Evolutionary conservation across 1,140 invertebrate species (phyloP), one percentile per base, ranked within the genome.

Genomic region (Tetramorium alpestre): DNA sequence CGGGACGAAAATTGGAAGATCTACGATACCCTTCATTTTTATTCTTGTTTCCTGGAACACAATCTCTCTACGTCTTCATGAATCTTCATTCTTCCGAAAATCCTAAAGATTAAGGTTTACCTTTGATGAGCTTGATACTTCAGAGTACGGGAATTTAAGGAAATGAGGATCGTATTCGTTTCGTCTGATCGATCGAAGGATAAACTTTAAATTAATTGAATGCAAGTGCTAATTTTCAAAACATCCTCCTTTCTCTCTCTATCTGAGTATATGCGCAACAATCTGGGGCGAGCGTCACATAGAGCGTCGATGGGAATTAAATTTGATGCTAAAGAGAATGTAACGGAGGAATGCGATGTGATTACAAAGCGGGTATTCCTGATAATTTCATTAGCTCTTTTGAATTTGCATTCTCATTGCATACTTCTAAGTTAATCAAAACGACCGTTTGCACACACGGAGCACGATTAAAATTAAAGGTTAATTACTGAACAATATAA

Each of bases 321-420:
- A 75, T 75, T 62, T 47, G 54, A 73, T 25, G n/a, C 54, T 73
- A 16, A 75, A 60, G 28, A 38, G 80, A 75, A 33, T 25, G 80
- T 44, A 33, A 25, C 18, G 54, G 25, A 38, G 54, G n/a, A 73
- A 73, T 72, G 51, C 38, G 41, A 60, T 72, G 8, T 22, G 6
- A 60, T 82, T 73, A 73, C 67, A 82, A 82, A 82, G 69, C 51
- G n/a, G 16, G 22, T 8, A 47, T 58, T 73, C 56, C 25, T 82
- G 67, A 82, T 58, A 28, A 58, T 82, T 82, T 47, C 25, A 56
- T 56, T 47, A 16, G 25, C 13, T 75, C 41, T 22, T 84, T 60
- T 47, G 33, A 56, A 47, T 41, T 22, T 81, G 33, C 41, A 38
- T 70, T 70, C 22, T 22, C 51, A 13, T 28, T 25, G 41, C 22